Conservation (phyloP, 2,797 vertebrate species). For the Microctenopoma stevenorrisi region DNA sequence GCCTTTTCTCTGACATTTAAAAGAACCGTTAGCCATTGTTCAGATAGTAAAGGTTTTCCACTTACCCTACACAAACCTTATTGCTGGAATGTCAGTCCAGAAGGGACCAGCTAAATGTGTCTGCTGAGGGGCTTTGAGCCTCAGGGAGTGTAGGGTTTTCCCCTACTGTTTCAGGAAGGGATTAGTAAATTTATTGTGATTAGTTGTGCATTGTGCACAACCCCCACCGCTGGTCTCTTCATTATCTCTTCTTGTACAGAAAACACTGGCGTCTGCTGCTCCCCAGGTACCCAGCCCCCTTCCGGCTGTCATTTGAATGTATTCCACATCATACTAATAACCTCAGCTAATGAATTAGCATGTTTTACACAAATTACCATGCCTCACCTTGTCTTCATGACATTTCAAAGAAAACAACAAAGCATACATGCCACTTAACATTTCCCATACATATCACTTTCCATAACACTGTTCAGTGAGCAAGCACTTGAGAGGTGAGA, state of each 20-base stretch:
- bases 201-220: slow-evolving; percentile 61
- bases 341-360: slow-evolving; percentile 51
- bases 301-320: slow-evolving; percentile 41
- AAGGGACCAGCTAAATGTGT: slow-evolving; percentile 42
- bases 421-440: slow-evolving; percentile 54
- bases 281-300: slow-evolving; percentile 28
- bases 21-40: slow-evolving; percentile 56
- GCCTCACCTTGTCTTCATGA: slow-evolving; percentile 32
- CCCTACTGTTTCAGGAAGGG: slow-evolving; percentile 70
- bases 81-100: slow-evolving; percentile 36
- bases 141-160: slow-evolving; percentile 52
- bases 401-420: slow-evolving; percentile 57
- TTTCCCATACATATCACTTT: slow-evolving; percentile 78
- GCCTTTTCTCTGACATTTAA: slow-evolving; percentile 50
- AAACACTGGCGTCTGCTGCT: slow-evolving; percentile 27
- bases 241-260: slow-evolving; percentile 40
- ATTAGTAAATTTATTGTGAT: slow-evolving; percentile 73
- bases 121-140: slow-evolving; percentile 46
- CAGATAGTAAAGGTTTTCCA: slow-evolving; percentile 55
- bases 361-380: slow-evolving; percentile 60
- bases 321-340: slow-evolving; percentile 50
- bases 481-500: slow-evolving; percentile 61
- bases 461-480: slow-evolving; percentile 58
- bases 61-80: slow-evolving; percentile 11
- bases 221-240: slow-evolving; percentile 25